These are phyloP conservation scores for Origma solitaria DNA, from an alignment of 2,113 vertebrate genomes.

Conservation along the genomic window DNA sequence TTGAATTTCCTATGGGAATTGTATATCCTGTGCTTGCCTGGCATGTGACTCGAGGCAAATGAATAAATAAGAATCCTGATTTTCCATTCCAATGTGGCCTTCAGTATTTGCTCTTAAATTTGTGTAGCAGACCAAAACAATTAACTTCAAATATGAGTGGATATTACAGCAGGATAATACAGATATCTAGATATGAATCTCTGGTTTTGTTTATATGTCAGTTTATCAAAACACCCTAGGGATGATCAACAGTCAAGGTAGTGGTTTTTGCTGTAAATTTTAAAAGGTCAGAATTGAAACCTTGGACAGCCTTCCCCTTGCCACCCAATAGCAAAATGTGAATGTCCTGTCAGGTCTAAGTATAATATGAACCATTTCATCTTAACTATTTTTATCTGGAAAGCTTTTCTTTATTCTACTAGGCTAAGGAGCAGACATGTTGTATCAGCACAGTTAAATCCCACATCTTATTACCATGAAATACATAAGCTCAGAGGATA, in stretches of 20 bases:
- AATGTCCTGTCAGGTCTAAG: not conserved
- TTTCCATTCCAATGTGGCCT: not conserved
- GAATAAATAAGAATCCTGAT: not conserved
- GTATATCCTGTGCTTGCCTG: not conserved
- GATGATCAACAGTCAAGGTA: not conserved
- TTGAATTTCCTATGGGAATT: not conserved
- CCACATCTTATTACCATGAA: slow-evolving; percentile 65
- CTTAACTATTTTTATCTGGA: slow-evolving; percentile 45
- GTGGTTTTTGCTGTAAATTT: not conserved
- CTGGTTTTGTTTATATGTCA: not conserved
- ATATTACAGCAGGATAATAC: not conserved
- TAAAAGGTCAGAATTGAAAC: not conserved
- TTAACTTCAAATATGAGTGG: not conserved
- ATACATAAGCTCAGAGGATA: slow-evolving; percentile 24
- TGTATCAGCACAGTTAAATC: slow-evolving; percentile 35
- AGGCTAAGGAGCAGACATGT: slow-evolving; percentile 16
- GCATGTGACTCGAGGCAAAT: not conserved
- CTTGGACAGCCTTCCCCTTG: not conserved
- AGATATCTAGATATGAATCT: not conserved
- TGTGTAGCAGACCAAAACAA: not conserved
- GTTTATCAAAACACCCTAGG: not conserved
- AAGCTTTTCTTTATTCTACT: slow-evolving; percentile 11
- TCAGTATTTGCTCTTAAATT: not conserved
- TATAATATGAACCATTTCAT: not conserved
- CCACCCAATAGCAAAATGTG: not conserved